Base-by-base conservation (phyloP, 1,140 invertebrate genomes). In the Drosophila repleta region DNA sequence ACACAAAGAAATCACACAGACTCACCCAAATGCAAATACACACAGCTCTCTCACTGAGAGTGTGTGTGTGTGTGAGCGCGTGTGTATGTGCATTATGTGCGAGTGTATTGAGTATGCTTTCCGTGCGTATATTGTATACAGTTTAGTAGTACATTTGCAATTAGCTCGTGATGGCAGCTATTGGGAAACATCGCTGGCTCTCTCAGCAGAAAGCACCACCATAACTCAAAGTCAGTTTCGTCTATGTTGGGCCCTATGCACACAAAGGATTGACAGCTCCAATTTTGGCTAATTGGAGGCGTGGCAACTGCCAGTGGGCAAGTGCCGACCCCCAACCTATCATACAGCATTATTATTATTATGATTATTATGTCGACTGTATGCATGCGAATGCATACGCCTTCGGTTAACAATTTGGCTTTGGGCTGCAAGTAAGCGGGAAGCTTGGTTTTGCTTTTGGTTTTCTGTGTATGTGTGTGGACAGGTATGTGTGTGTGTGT, bases 181-280 rank as follows among this genome's bases (percentile, higher is more conserved):
- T 74, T 85, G 58, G 61, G 70, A 90, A 90, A 87, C 79, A 88
- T 68, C 80, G 68, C 67, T 73, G 79, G 75, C 78, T 81, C 67
- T 75, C 90, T 91, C 90, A 84, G 90, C 84, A 91, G 90, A 91
- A 91, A 91, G 90, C 89, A 91, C 90, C 90, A 90, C 90, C 90
- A 91, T 84, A 90, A 87, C 90, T 91, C 90, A 91, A 91, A 90
- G 83, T 78, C 82, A 87, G 82, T 69, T 87, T 87, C 83, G 79
- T 82, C 82, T 88, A 87, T 88, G 83, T 88, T 87, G 82, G 83
- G 78, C 79, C 83, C 82, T 85, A 85, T 78, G 78, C 82, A 52
- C 52, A 35, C 32, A 35, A 78, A 62, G 7, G 8, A 45, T 48
- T 65, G 26, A 69, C 46, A 41, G 43, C 58, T 49, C 35, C 60